Base-by-base conservation (phyloP, 2,797 vertebrate species). In the Ctenopoma multispine region DNA sequence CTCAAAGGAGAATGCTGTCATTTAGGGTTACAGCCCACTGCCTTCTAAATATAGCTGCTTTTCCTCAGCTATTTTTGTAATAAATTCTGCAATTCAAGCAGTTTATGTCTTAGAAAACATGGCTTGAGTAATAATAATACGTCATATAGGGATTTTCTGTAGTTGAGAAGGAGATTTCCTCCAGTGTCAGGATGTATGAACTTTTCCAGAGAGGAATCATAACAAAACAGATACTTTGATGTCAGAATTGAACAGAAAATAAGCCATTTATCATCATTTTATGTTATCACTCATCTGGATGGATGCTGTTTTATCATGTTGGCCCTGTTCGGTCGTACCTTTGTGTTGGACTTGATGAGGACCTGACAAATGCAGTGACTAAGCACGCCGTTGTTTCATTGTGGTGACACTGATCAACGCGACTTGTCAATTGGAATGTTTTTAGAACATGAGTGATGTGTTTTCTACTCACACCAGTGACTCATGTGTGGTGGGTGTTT, bases 391-490 rank as follows among this genome's bases (percentile, higher is more conserved):
- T 63, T 59, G 72, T 69, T 46, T 76, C 77, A 23, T 62, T 44
- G 60, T 54, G 67, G 64, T 43, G 80, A 85, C 72, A 58, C 47
- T 61, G 63, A 89, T 74, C 66, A 81, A 68, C 76, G 67, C 69
- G 51, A 53, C 75, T 79, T 72, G 78, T 82, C 79, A 72, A 44
- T 68, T 24, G 40, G 3, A 76, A 44, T 68, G 63, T 56, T 87
- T 84, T 80, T 82, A 69, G 62, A 80, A 72, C 10, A 69, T 87
- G 82, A 85, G 57, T 86, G 78, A 87, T 87, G 82, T 79, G 75
- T 85, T 81, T 87, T 86, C 79, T 72, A 41, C 36, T 85, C 54
- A 41, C 64, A 69, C 14, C 36, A 6, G 66, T 91, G 89, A 89
- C 80, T 89, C 85, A 81, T 73, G 3, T 57, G 61, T 69, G 69